phyloP scores from a whole-genome alignment of 2,888 invertebrate genomes.

The Diarsia rubi region DNA sequence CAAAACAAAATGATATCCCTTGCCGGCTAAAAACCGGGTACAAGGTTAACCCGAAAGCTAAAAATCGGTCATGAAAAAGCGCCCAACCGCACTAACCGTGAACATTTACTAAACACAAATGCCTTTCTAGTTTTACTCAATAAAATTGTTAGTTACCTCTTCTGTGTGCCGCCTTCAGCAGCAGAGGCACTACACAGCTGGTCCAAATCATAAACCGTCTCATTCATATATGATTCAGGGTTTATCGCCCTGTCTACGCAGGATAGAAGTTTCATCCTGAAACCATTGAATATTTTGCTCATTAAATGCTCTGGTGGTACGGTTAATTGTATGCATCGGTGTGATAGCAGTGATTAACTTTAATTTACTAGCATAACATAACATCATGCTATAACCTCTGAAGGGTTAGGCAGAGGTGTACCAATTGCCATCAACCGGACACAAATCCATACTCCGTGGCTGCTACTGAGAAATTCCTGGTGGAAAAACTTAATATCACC shows the following conservation, averaged over 20 bases:
- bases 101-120: background rate
- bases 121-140: background rate
- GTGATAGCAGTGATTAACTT: background rate
- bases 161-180: conserved; percentile 75
- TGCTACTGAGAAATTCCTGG: no score
- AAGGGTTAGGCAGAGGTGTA: no score
- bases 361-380: background rate
- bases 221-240: conserved; percentile 90
- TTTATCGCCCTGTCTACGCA: conserved; percentile 93
- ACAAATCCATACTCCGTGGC: no score
- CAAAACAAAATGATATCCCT: background rate
- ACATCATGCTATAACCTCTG: no score
- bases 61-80: background rate
- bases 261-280: conserved; percentile 91
- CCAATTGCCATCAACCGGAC: no score
- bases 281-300: conserved; percentile 55
- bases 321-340: background rate
- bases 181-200: conserved; percentile 71
- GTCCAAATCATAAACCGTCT: conserved; percentile 94
- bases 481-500: no score
- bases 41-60: background rate
- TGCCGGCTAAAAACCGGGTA: background rate
- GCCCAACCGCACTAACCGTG: background rate
- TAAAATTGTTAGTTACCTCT: conserved; percentile 73
- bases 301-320: background rate